phyloP scores from a whole-genome alignment of 2,888 invertebrate species.

The Chloroclystis v-ata region DNA sequence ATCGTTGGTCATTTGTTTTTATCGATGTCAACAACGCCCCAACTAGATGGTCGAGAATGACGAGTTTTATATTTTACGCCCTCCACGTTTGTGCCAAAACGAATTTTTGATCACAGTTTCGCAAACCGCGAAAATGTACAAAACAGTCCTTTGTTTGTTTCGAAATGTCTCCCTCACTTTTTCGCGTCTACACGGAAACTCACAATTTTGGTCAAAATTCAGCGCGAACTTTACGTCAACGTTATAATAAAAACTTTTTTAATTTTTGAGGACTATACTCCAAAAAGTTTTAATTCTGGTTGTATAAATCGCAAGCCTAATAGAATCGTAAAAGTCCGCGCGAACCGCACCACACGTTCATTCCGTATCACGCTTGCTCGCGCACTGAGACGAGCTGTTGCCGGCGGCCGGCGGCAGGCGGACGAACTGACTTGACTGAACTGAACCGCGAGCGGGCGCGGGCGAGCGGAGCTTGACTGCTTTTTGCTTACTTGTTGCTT shows the following conservation, averaged over 20 bases:
- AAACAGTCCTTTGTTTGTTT: slow-evolving; percentile 78
- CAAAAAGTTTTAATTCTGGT: slow-evolving; percentile 68
- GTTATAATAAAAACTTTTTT: slow-evolving; percentile 57
- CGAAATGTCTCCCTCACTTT: slow-evolving; percentile 67
- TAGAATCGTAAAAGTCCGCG: slow-evolving; percentile 76
- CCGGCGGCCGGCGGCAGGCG: slow-evolving; percentile 2
- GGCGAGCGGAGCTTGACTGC: neutral
- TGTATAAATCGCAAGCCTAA: slow-evolving; percentile 69
- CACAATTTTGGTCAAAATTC: slow-evolving; percentile 71
- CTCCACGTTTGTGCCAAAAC: slow-evolving; percentile 56
- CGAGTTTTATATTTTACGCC: slow-evolving; percentile 51
- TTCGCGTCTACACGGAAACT: slow-evolving; percentile 77
- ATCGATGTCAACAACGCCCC: slow-evolving; percentile 64
- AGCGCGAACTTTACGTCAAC: slow-evolving; percentile 70
- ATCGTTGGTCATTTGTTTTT: slow-evolving; percentile 72
- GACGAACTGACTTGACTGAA: slow-evolving; percentile 24
- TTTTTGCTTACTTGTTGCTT: slow-evolving; percentile 1
- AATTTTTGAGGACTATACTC: slow-evolving; percentile 65
- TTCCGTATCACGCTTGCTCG: slow-evolving; percentile 78
- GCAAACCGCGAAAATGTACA: slow-evolving; percentile 77
- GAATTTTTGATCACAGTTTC: slow-evolving; percentile 77
- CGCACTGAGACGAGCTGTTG: slow-evolving; percentile 61
- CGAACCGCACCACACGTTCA: slow-evolving; percentile 78
- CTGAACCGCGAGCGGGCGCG: slow-evolving; percentile 2
- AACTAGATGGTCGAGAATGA: slow-evolving; percentile 70